Base-by-base conservation (phyloP, 2,113 vertebrate genomes). In the Oryzias celebensis region DNA sequence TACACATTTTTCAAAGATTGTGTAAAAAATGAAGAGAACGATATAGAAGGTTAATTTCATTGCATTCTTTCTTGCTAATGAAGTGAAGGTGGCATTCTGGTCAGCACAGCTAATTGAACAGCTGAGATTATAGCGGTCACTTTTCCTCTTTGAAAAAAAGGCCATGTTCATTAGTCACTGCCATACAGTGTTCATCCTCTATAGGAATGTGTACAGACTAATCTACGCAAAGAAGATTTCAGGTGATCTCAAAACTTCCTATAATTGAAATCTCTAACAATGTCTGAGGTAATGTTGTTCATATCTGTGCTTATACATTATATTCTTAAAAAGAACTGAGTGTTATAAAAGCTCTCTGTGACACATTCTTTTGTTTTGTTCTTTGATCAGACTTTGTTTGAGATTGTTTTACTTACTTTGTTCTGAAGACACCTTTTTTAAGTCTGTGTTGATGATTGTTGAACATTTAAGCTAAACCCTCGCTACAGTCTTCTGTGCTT, bases 51-150 rank as follows among this genome's bases (percentile, higher is more conserved):
- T 52, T 31, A 60, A 70, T 56, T 78, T 69, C 71, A 64, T 67
- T 75, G 69, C 70, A 67, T 77, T 50, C 44, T 18, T 58, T 45
- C 17, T 43, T 65, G 66, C 66, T 88, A 87, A 88, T 90, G 84
- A 86, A 89, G 87, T 85, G 83, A 76, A 84, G 87, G 78, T 63
- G 64, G 55, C 47, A 50, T 64, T 58, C 62, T 20, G 68, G 71
- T 83, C 84, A 80, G 70, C 41, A 65, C 63, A 50, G 77, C 82
- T 84, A 85, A 90, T 90, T 89, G 83, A 81, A 82, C 66, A 85
- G 76, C 62, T 66, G 72, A 84, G 87, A 92, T 90, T 87, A 89
- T 76, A 78, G 78, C 75, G 15, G 61, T 48, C 36, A 3, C 36
- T 3, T 36, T 36, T 12, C 36, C 8, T 12, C 8, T 36, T 36